Evolutionary conservation across 2,888 invertebrate species (phyloP), one percentile per base, ranked within the genome.

Genomic region (Netelia melanura): DNA sequence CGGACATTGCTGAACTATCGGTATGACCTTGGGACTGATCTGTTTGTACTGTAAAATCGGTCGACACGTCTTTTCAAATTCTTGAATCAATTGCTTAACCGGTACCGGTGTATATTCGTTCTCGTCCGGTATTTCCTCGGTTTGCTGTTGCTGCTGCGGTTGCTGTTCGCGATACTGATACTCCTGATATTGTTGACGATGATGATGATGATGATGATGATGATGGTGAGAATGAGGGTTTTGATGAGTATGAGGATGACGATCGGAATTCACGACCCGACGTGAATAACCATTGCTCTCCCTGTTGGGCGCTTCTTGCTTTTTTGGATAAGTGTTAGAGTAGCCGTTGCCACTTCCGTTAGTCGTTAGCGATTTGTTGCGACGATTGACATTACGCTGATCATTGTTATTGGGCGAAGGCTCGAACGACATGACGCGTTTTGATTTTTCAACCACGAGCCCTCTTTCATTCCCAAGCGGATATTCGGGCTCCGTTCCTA

Each of bases 1-100:
- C 0, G 91, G 87, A 62, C 89, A 90, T 17, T 91, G 91, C 44
- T 91, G 91, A 6, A 89, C 81, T 3, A 90, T 89, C 43, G 92
- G 91, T 76, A 90, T 89, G 44, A 89, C 84, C 83, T 90, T 92
- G 0, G 92, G 90, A 75, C 93, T 92, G 62, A 95, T 94, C 87
- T 95, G 95, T 87, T 95, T 95, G 88, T 95, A 95, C 79, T 95
- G 94, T 90, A 95, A 93, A 5, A 94, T 90, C 0, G 95, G 95
- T 91, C 95, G 93, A n/a, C 94, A 94, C n/a, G 95, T 95, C 89
- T 96, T 95, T 89, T 96, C 96, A 88, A 96, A 96, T 87, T 95
- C 95, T 84, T 95, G 94, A 70, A 96, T 96, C 48, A 96, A 90
- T 68, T 94, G 94, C 82, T 94, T 94, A 1, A 94, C 94, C 9